Evolutionary conservation across 2,888 invertebrate species (phyloP).

Genomic region (Lepas anatifera): DNA sequence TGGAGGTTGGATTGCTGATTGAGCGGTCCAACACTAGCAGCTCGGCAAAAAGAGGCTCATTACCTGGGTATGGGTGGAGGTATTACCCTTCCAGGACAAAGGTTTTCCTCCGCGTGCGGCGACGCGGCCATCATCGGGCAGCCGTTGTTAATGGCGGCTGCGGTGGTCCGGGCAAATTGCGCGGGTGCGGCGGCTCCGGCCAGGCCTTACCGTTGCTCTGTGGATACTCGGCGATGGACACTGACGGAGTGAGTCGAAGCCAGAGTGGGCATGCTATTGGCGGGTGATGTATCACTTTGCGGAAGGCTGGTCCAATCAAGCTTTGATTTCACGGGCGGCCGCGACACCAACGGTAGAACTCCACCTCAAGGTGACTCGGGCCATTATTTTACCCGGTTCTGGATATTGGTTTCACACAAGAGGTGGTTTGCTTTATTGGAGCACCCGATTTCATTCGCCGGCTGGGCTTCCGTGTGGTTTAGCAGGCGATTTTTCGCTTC

Average conservation of each 20-base stretch:
- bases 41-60: background rate
- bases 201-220: no score
- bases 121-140: background rate
- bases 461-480: no score
- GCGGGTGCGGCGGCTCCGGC: background rate
- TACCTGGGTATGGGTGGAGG: no score
- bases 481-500: no score
- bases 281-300: background rate
- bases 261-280: background rate
- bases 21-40: background rate
- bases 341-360: no score
- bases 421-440: no score
- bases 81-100: no score
- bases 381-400: no score
- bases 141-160: background rate
- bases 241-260: background rate
- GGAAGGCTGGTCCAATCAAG: background rate
- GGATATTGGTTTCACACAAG: no score
- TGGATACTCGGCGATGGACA: background rate
- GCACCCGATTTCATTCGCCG: no score
- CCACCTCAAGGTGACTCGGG: no score
- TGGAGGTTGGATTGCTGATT: background rate
- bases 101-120: background rate
- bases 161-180: background rate
- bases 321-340: background rate